Evolutionary conservation across 2,888 invertebrate genomes (phyloP).

Genomic region (Lycia hirtaria): DNA sequence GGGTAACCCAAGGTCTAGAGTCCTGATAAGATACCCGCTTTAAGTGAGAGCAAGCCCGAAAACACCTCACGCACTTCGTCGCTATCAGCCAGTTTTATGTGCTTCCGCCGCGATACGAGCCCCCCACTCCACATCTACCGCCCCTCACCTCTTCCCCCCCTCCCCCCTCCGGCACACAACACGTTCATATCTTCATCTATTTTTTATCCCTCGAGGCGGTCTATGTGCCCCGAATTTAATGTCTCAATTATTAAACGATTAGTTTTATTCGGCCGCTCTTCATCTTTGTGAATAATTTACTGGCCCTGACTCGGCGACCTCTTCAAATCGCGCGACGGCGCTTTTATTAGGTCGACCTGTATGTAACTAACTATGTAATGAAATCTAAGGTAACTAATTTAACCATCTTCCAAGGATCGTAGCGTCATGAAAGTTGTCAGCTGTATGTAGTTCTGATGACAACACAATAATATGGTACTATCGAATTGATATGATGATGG

Average conservation of each 20-base stretch:
- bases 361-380: too few species aligned
- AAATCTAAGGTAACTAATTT: too few species aligned
- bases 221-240: constrained; percentile 19
- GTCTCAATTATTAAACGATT: constrained; percentile 16
- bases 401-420: too few species aligned
- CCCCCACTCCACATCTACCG: too few species aligned
- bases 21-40: neutral
- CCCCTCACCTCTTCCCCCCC: neutral
- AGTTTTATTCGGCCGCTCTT: constrained; percentile 12
- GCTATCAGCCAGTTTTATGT: constrained; percentile 17
- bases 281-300: constrained; percentile 13
- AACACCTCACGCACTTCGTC: constrained; percentile 19
- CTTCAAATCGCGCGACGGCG: neutral
- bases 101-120: constrained; percentile 20
- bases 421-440: too few species aligned
- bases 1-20: too few species aligned
- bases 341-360: too few species aligned
- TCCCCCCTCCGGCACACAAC: neutral
- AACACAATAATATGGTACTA: too few species aligned
- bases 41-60: neutral
- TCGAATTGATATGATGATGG: too few species aligned
- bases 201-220: constrained; percentile 20
- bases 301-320: neutral
- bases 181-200: constrained; percentile 25
- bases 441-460: too few species aligned